Conservation (phyloP, 2,888 invertebrate species). For the Penaeus monodon region DNA sequence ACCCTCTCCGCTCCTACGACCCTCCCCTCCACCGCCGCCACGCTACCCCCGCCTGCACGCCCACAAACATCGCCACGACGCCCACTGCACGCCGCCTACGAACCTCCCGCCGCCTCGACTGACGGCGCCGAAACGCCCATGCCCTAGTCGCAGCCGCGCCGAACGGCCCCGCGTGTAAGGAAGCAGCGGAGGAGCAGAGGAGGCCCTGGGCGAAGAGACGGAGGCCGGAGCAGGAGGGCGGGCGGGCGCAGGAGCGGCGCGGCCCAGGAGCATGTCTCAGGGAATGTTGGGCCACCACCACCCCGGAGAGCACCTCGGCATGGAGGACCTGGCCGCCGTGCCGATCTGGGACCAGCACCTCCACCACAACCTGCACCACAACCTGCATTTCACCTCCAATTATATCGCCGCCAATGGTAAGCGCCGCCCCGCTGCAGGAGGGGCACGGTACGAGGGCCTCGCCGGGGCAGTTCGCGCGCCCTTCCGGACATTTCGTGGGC, state of each 20-base stretch:
- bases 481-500: too few species aligned
- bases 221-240: background rate
- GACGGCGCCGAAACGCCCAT: background rate
- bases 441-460: background rate
- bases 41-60: slow-evolving; percentile 13
- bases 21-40: background rate
- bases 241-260: background rate
- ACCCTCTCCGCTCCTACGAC: slow-evolving; percentile 4
- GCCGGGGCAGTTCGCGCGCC: background rate
- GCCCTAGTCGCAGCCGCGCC: background rate
- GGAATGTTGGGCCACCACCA: slow-evolving; percentile 25
- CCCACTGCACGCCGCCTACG: background rate
- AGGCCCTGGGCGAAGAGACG: background rate
- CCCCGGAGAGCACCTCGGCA: slow-evolving; percentile 20
- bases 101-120: background rate
- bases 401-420: slow-evolving; percentile 57
- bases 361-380: slow-evolving; percentile 55
- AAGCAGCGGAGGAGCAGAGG: too few species aligned
- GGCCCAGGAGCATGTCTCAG: slow-evolving; percentile 28
- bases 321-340: slow-evolving; percentile 55
- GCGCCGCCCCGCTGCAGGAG: background rate
- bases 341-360: slow-evolving; percentile 56
- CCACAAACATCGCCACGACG: background rate
- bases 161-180: background rate
- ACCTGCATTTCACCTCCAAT: slow-evolving; percentile 52